Base-by-base conservation (phyloP, 2,797 vertebrate genomes). In the Molossus alvarezi region DNA sequence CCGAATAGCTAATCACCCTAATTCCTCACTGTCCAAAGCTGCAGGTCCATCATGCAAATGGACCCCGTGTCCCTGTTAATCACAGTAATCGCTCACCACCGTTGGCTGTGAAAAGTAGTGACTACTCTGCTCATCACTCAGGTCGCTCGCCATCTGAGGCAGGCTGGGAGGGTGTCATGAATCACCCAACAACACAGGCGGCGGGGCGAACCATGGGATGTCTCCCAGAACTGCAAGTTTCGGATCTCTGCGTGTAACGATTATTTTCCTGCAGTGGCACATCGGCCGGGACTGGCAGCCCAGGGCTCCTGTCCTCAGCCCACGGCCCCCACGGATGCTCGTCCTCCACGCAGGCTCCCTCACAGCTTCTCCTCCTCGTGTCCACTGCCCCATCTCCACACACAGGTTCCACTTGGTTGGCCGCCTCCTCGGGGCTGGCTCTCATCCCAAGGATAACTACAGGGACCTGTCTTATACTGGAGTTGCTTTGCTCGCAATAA, bases 21-120 rank as follows among this genome's bases (percentile, higher is more conserved):
- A 98, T 98, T 98, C 93, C 97, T 98, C 98, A 97, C 95, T 98
- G 97, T 98, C 97, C 53, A 0, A 95, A 95, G 92, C 73, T 91
- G 80, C 57, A 96, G 97, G 96, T 97, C 97, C 93, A 95, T 96
- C 94, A 79, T 76, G 83, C 0, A 12, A 98, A 73, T 96, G 92
- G 93, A 96, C 88, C 92, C 17, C 0, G 8, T 21, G 91, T 97
- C 97, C 97, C 97, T 98, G 96, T 91, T 98, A 94, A 96, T 98
- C 97, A 95, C 14, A 83, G 33, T 96, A 72, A 97, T 96, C 6
- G 72, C 93, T 97, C 79, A 51, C 72, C 53, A 84, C 81, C 97
- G 93, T 1, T 25, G 15, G 67, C 95, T 89, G 85, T 94, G 85
- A 75, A 97, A 91, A 1, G 21, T 18, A 5, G 55, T 10, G 81